Percentiles rank a stretch among this genome's conserved stretches.
Evolutionary conservation across 2,113 vertebrate genomes (phyloP).

Genomic region (Paramisgurnus dabryanus): DNA sequence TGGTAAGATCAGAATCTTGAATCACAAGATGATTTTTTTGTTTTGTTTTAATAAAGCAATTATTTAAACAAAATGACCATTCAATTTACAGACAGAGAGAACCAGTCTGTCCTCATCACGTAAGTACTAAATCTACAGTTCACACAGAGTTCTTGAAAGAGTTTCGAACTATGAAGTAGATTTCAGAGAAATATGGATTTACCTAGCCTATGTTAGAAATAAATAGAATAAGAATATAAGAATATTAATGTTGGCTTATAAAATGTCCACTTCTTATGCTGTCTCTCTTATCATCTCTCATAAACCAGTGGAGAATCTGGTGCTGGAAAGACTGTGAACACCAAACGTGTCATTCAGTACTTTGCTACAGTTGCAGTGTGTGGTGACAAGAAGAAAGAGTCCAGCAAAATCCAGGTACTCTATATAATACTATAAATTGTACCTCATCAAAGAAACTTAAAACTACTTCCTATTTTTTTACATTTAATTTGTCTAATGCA

Average conservation of each 20-base stretch:
- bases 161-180: no score
- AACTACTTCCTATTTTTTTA: no score
- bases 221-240: no score
- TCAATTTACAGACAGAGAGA: slow-evolving; percentile 56
- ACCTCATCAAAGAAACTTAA: no score
- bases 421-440: not conserved
- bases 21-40: not conserved
- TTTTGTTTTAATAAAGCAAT: slow-evolving; percentile 56
- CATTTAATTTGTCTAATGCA: not conserved
- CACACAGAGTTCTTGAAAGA: no score
- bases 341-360: slow-evolving; percentile 56
- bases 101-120: slow-evolving; percentile 74
- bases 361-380: slow-evolving; percentile 48
- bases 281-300: not conserved
- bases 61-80: slow-evolving; percentile 56
- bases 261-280: not conserved
- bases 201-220: no score
- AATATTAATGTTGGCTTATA: no score
- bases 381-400: not conserved
- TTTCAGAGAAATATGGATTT: no score
- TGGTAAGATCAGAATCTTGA: not conserved
- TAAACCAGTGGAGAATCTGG: slow-evolving; percentile 55
- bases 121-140: slow-evolving; percentile 57
- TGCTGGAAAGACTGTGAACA: slow-evolving; percentile 58
- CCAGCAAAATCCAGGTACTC: slow-evolving; percentile 56